A percentile compares a stretch with the other conserved stretches of the same genome.
These are phyloP conservation scores for Amitus sp. DNA, from an alignment of 2,888 invertebrate genomes.

Conservation along the genomic window DNA sequence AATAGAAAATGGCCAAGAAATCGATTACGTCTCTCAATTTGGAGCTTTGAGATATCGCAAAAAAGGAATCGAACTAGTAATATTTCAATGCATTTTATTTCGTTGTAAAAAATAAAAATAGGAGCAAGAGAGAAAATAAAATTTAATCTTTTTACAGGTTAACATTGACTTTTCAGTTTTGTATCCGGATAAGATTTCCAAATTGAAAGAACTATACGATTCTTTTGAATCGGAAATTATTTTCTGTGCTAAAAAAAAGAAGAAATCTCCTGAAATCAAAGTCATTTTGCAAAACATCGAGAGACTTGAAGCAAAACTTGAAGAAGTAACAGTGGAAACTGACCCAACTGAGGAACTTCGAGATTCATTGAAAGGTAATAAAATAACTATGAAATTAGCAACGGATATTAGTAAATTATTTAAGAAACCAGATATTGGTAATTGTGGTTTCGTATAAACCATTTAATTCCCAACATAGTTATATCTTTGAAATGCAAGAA, in stretches of 20 bases:
- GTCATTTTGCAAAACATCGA: not conserved
- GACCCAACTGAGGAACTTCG: not conserved
- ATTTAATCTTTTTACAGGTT: not conserved
- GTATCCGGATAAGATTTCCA: not conserved
- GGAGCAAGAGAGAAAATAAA: not conserved
- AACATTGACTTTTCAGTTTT: not conserved
- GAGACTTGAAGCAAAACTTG: not conserved
- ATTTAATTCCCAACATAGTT: not conserved
- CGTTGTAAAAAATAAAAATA: not conserved
- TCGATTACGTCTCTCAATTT: not conserved
- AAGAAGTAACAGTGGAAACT: not conserved
- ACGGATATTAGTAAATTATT: not conserved
- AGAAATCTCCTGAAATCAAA: not conserved
- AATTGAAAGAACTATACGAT: not conserved
- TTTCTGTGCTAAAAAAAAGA: not conserved
- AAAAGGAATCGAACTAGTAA: not conserved
- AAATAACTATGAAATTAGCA: not conserved
- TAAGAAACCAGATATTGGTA: not conserved
- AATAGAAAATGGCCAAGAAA: not conserved
- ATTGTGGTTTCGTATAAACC: not conserved
- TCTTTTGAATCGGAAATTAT: not conserved
- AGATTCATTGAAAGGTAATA: not conserved
- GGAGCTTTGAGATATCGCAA: not conserved
- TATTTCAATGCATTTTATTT: not conserved
- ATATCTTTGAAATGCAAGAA: not conserved